Base-by-base conservation (phyloP, 1,140 invertebrate species). In the Polyergus mexicanus region DNA sequence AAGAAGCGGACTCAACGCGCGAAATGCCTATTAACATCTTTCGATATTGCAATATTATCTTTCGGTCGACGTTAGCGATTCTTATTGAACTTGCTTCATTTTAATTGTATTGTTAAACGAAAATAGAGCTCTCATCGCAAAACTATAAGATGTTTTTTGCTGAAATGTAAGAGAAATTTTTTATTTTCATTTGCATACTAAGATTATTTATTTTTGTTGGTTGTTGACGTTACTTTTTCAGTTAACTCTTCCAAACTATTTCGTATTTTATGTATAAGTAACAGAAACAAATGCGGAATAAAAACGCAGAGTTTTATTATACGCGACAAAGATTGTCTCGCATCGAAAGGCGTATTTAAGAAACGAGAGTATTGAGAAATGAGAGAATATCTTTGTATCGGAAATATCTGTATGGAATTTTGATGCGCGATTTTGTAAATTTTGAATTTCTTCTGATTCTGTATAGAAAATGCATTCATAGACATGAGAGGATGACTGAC, bases 391-490 rank as follows among this genome's bases (percentile, higher is more conserved):
- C 11, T n/a, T 16, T 41, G 16, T 56, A 69, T 28, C n/a, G 35
- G 54, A 60, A 83, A 83, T 62, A 72, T 60, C n/a, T 74, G 44
- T 58, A 63, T 65, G 58, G 58, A 87, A 84, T 86, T 88, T 87
- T 76, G 77, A 88, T 88, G 69, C 11, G 78, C 63, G 76, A 75
- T 83, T 83, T 86, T 38, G 71, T 84, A 88, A 86, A 88, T 87
- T 85, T 72, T 66, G 68, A 16, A 78, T 88, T 87, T 85, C 51
- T 66, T 66, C 41, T 47, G 69, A 75, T 32, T 72, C 38, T 58
- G 60, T 72, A 35, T 58, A 60, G 62, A 58, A 87, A 86, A 69
- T 86, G 65, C 51, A 44, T 74, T 84, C 66, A 41, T 65, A 8
- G 32, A 41, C n/a, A 32, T n/a, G 72, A 28, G 72, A 28, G 13